A percentile compares a stretch with the other conserved stretches of the same genome.
Conservation (phyloP, 2,113 vertebrate genomes). For the Alethe diademata region DNA sequence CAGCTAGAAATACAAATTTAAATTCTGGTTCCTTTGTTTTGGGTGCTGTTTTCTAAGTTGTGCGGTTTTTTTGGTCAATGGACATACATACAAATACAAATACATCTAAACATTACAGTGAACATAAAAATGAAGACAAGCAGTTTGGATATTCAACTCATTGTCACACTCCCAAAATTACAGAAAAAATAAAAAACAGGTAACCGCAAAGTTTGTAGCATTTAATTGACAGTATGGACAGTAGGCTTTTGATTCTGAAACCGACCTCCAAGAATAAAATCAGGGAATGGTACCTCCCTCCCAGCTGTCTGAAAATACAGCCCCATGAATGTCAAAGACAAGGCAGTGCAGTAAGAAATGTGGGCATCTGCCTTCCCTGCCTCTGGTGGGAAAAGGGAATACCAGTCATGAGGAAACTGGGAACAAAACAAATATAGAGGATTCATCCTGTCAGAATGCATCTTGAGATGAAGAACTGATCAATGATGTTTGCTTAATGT, state of each 20-base stretch:
- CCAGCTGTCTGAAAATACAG: not conserved
- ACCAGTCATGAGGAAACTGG: not conserved
- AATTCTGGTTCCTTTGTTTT: not conserved
- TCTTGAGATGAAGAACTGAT: slow-evolving; percentile 29
- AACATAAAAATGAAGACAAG: not conserved
- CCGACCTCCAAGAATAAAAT: not conserved
- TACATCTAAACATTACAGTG: accelerated
- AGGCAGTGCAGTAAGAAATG: not conserved
- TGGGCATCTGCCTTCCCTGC: not conserved
- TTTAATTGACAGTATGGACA: not conserved
- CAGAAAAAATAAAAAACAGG: not conserved
- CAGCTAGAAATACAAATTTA: not conserved
- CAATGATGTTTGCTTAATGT: slow-evolving; percentile 44
- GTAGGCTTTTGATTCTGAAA: not conserved
- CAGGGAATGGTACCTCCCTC: not conserved
- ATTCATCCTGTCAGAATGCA: slow-evolving; percentile 10
- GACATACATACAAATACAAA: not conserved
- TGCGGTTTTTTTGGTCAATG: not conserved
- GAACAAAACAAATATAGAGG: slow-evolving; percentile 11
- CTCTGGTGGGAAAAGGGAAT: slow-evolving; percentile 23
- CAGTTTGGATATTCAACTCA: not conserved
- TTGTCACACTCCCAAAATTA: not conserved
- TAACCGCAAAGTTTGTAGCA: not conserved
- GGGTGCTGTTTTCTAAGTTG: not conserved
- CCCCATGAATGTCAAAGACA: not conserved